These are phyloP conservation scores for Ophion ventricosus DNA, from an alignment of 2,888 invertebrate species.

Conservation along the genomic window DNA sequence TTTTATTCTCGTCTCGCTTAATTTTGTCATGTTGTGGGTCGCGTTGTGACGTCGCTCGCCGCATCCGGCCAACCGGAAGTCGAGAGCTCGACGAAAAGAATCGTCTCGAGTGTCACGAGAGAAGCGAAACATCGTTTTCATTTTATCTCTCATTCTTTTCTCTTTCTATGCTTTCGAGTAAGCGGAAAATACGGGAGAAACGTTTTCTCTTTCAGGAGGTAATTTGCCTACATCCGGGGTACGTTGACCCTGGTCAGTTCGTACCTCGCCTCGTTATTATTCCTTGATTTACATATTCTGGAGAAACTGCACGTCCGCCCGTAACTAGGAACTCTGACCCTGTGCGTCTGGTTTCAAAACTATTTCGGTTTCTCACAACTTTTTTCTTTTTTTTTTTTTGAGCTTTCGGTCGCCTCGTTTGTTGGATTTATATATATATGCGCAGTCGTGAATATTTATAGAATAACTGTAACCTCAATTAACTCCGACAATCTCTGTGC, in stretches of 20 bases:
- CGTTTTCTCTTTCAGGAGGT: background rate
- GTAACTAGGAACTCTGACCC: conserved; percentile 18
- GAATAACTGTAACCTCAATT: no score
- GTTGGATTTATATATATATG: background rate
- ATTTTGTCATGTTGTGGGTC: background rate
- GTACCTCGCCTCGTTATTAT: background rate
- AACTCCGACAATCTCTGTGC: no score
- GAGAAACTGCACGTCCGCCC: conserved; percentile 18
- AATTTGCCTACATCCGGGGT: conserved; percentile 8
- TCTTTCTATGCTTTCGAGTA: background rate
- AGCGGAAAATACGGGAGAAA: conserved; percentile 16
- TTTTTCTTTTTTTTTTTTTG: background rate
- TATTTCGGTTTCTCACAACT: background rate
- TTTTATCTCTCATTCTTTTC: background rate
- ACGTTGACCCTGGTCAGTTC: conserved; percentile 29
- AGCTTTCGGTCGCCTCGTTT: background rate
- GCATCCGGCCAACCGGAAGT: conserved; percentile 22
- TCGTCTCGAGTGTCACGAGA: background rate
- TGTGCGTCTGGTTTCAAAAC: background rate
- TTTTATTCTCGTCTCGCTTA: conserved; percentile 3
- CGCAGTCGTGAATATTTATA: conserved; percentile 33
- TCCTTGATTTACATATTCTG: conserved; percentile 9
- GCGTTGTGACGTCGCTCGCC: background rate
- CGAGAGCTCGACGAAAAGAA: conserved; percentile 8
- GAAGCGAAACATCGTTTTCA: background rate